Percentiles rank a stretch among this genome's conserved stretches.
These are phyloP conservation scores for Drosophila prosaltans DNA, from an alignment of 1,140 invertebrate species.

Conservation along the genomic window DNA sequence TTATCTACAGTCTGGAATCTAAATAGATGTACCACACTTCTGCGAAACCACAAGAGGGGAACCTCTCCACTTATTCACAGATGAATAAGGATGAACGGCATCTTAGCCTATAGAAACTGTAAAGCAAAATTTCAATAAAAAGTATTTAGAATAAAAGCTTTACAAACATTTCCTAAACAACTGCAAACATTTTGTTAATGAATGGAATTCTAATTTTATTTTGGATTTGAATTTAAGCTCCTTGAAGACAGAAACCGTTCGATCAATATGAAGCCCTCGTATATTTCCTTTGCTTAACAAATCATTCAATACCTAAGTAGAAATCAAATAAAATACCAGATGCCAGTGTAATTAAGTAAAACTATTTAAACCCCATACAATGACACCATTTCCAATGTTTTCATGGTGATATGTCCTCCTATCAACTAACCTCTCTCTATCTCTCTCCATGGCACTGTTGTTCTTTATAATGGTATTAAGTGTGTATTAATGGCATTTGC, in stretches of 20 bases:
- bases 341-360: neutral
- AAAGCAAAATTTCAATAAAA: too few species aligned
- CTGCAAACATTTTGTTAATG: neutral
- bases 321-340: slow-evolving; percentile 1
- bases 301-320: neutral
- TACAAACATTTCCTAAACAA: neutral
- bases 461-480: slow-evolving; percentile 11
- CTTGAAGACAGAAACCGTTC: neutral
- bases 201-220: neutral
- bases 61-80: too few species aligned
- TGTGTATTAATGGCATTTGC: slow-evolving; percentile 19
- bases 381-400: slow-evolving; percentile 17
- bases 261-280: neutral
- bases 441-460: neutral
- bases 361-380: slow-evolving; percentile 6
- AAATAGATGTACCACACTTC: too few species aligned
- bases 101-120: too few species aligned
- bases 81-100: too few species aligned
- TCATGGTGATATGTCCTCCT: neutral
- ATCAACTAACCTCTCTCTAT: neutral
- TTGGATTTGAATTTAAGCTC: neutral
- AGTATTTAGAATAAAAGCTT: too few species aligned
- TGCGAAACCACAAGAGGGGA: too few species aligned
- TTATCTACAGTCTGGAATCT: too few species aligned
- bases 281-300: neutral